phyloP scores from a whole-genome alignment of 2,888 invertebrate species.

The Drosophila flavopinicola region DNA sequence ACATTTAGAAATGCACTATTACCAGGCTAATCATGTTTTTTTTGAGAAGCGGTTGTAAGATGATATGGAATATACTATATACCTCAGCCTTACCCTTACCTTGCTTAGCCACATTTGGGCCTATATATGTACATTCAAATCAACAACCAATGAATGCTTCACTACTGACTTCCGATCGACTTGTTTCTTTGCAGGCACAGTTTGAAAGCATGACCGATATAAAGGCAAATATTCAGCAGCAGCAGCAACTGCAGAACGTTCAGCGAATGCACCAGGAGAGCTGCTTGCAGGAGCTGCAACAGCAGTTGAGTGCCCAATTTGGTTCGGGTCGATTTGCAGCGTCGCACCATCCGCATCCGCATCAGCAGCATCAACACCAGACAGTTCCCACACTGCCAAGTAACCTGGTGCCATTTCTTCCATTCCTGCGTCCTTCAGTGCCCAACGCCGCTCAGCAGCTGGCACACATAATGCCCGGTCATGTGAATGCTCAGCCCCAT shows the following conservation, averaged over 20 bases:
- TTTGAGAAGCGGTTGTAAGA: no score
- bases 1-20: no score
- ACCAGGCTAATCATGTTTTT: no score
- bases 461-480: conserved; percentile 77
- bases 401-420: conserved; percentile 81
- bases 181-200: conserved; percentile 68
- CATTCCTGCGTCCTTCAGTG: conserved; percentile 81
- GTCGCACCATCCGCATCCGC: conserved; percentile 52
- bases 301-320: conserved; percentile 80
- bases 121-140: no score
- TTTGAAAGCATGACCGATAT: conserved; percentile 79
- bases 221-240: conserved; percentile 72
- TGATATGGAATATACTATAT: no score
- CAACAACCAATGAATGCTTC: background rate
- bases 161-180: background rate
- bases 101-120: no score
- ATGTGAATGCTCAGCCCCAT: conserved; percentile 30
- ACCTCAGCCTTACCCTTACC: no score
- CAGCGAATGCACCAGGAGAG: conserved; percentile 78
- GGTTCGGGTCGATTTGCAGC: conserved; percentile 48
- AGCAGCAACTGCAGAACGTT: conserved; percentile 73
- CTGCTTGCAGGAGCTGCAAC: conserved; percentile 81
- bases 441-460: conserved; percentile 82
- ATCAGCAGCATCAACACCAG: conserved; percentile 24
- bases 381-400: conserved; percentile 27